Evolutionary conservation across 2,888 invertebrate genomes (phyloP), one percentile per base, ranked within the genome.

Genomic region (Athripsodes cinereus): DNA sequence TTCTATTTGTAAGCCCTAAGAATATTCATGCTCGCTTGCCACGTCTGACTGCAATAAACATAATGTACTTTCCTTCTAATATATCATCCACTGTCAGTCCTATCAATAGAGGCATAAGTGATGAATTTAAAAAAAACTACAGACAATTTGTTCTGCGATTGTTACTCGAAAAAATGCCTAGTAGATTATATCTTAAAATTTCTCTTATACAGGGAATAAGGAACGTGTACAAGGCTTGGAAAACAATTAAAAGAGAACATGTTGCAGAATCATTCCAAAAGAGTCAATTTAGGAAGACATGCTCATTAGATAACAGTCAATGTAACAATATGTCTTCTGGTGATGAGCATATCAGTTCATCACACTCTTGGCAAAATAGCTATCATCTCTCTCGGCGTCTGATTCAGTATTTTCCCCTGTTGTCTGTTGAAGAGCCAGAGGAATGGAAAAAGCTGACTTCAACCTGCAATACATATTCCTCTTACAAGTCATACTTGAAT

Each of bases 211-310:
- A 50, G 8, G 26, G 50, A 22, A 26, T 50, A 22, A 22, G 50
- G 22, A 50, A 20, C 11, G 26, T 50, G 8, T 50, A 18, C 8
- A 50, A 22, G n/a, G 50, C 50, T 2, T 50, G 50, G 50, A 50
- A 50, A 26, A 8, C 5, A 50, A 16, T 50, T 11, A 26, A 26
- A 13, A 22, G 18, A 8, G 50, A 50, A n/a, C 5, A 6, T 8
- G 22, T 50, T 2, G 22, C 22, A 22, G 50, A 50, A n/a, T 50
- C 20, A 13, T 50, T 50, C 18, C 22, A 50, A 21, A 50, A 26
- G 26, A 11, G 22, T 2, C 11, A 26, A 13, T 26, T 50, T 50
- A 18, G 22, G 13, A 50, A 22, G n/a, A 47, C 19, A 6, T 3
- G 3, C 13, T 8, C 5, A 8, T 2, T 13, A 3, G 13, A 16